Base-by-base conservation (phyloP, 2,888 invertebrate species). In the Tryphoninae sp. region DNA sequence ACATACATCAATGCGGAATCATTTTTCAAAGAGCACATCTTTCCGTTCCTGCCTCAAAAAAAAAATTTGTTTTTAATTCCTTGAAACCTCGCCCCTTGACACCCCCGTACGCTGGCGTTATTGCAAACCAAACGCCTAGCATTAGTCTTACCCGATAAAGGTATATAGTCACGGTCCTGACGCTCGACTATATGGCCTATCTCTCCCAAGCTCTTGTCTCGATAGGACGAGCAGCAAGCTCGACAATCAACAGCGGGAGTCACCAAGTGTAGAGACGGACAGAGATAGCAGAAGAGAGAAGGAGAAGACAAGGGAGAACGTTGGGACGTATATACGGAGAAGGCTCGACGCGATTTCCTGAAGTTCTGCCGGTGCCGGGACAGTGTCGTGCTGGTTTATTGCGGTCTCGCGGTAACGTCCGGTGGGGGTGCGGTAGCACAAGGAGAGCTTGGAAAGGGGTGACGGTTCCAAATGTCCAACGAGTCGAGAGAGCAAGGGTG, bases 361-460 rank as follows among this genome's bases (percentile, higher is more conserved):
- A 86, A 86, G 81, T 85, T 83, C 80, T 83, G 78, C 67, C 75
- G 72, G 80, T 78, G 71, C 58, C 53, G 71, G 84, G 76, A 83
- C 82, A 80, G 84, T 80, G 82, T 83, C 76, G 80, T 72, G 81
- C 79, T 87, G 84, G 88, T 88, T 88, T 88, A 88, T 85, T 85
- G 87, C 81, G 76, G 80, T 81, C 84, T 86, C 88, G 86, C 80
- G 86, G 86, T 86, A 82, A 77, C 77, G 71, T 71, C 81, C 9
- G 45, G 45, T 2, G 45, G 45, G 45, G 9, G 13, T 45, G 45
- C 45, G 45, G 62, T 64, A 51, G 45, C 45, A 26, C 53, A 62
- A 42, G 42, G 51, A 13, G 9, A 58, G 45, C 6, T 71, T 62
- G 77, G 61, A 55, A 64, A 45, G 77, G 71, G 71, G 45, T 53